These are phyloP conservation scores for Oxyruncus cristatus DNA, from an alignment of 2,113 vertebrate species.

Conservation along the genomic window DNA sequence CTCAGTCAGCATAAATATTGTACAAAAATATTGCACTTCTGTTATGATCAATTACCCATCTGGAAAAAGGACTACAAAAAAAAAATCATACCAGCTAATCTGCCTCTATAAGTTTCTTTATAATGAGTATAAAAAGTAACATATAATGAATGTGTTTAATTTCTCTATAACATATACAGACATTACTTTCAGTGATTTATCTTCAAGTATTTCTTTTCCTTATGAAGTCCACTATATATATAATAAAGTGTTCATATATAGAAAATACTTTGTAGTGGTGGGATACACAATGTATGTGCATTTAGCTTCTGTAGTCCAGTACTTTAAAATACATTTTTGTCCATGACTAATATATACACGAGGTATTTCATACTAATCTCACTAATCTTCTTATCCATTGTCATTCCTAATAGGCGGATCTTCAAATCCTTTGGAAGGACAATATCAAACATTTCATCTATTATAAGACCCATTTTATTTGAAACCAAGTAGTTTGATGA, in stretches of 20 bases:
- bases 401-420: neutral
- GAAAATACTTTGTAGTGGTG: neutral
- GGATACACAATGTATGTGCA: rapidly evolving
- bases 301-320: neutral
- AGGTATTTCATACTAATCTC: neutral
- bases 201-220: neutral
- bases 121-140: neutral
- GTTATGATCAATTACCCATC: neutral
- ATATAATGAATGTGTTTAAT: neutral
- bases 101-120: neutral
- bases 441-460: neutral
- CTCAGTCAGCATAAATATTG: neutral
- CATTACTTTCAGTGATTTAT: neutral
- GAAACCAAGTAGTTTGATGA: neutral
- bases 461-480: neutral
- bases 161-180: neutral
- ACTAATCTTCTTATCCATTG: neutral
- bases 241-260: neutral
- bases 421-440: neutral
- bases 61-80: neutral
- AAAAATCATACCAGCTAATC: neutral
- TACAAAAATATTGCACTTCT: neutral
- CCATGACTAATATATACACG: neutral
- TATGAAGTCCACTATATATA: neutral
- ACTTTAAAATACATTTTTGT: neutral